These are phyloP conservation scores for Mesoclemmys tuberculata DNA, from an alignment of 2,113 vertebrate species.

Conservation along the genomic window DNA sequence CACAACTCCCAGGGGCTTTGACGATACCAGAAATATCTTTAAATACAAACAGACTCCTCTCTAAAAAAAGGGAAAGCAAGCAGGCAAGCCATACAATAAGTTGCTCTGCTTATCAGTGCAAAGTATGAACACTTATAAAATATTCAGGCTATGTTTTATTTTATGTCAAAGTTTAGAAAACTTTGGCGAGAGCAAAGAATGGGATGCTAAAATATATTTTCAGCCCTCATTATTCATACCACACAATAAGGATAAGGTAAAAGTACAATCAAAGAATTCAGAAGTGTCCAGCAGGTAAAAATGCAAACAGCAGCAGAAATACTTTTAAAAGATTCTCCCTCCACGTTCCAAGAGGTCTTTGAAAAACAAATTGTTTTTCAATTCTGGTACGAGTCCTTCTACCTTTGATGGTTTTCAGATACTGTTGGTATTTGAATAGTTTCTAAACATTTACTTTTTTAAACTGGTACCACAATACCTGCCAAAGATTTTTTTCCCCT, in stretches of 20 bases:
- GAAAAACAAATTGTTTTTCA: not conserved
- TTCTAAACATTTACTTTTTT: not conserved
- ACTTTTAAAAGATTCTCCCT: not conserved
- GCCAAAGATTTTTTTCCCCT: not conserved
- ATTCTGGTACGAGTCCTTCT: not conserved
- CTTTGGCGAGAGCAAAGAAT: conserved; percentile 18
- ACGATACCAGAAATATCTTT: not conserved
- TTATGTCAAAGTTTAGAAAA: conserved; percentile 41
- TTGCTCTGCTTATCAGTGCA: conserved; percentile 31
- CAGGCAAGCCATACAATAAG: not conserved
- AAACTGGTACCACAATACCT: not conserved
- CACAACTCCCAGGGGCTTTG: conserved; percentile 32
- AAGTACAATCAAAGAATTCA: not conserved
- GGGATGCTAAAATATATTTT: conserved; percentile 34
- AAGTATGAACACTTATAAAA: conserved; percentile 35
- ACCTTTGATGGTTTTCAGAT: not conserved
- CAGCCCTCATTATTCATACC: not conserved
- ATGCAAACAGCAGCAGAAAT: not conserved
- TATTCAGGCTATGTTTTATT: conserved; percentile 54
- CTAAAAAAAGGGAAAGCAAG: not conserved
- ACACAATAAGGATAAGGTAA: conserved; percentile 13
- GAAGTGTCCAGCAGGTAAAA: not conserved
- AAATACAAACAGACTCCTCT: not conserved
- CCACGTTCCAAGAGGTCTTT: not conserved
- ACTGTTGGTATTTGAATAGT: not conserved